Percentiles rank a stretch among this genome's conserved stretches.
Conservation (phyloP, 2,113 vertebrate species). For the Uria lomvia region DNA sequence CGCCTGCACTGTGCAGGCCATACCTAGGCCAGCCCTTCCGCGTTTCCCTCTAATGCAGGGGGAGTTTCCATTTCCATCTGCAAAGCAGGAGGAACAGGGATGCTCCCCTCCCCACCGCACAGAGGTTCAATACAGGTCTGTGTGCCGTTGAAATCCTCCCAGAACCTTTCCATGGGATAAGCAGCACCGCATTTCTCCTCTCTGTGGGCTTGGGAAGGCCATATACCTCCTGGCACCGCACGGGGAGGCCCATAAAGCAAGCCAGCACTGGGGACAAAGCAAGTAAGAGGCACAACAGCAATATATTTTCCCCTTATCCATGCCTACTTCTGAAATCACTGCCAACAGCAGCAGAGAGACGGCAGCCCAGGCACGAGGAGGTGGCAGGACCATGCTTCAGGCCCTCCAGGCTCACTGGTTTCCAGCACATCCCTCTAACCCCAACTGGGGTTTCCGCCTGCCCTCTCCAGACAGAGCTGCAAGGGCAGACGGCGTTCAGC, state of each 20-base stretch:
- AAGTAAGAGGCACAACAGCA: fast-evolving
- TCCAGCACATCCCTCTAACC: neutral
- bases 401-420: neutral
- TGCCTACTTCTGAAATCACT: neutral
- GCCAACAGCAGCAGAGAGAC: neutral
- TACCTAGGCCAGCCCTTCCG: neutral
- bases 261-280: neutral
- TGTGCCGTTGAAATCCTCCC: fast-evolving
- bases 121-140: fast-evolving
- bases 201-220: too few relatives aligned
- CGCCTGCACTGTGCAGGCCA: fast-evolving
- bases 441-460: fast-evolving
- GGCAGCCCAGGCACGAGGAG: neutral
- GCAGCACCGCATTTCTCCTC: neutral
- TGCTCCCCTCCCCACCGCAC: neutral
- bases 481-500: fast-evolving
- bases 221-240: neutral
- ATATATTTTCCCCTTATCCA: too few relatives aligned
- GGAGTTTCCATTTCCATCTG: neutral
- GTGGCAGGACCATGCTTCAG: neutral
- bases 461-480: neutral
- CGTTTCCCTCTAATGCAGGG: fast-evolving
- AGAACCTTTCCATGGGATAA: neutral
- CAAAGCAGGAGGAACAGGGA: neutral
- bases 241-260: neutral